Evolutionary conservation across 1,140 invertebrate species (phyloP).

Genomic region (Zaprionus gabonicus): DNA sequence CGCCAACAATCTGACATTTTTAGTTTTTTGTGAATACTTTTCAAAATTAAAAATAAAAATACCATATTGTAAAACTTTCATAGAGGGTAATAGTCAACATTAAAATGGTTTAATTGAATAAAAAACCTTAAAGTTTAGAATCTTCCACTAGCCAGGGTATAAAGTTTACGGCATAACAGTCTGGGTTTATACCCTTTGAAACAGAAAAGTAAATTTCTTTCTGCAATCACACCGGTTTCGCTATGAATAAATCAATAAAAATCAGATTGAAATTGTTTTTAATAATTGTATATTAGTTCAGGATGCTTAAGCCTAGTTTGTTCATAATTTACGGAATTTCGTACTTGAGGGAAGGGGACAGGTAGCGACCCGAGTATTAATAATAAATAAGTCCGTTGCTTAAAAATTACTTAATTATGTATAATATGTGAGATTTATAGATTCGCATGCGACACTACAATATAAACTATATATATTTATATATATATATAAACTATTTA

Average conservation of each 20-base stretch:
- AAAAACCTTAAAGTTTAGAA: too few species aligned
- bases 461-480: slow-evolving; percentile 26
- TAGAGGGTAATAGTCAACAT: too few species aligned
- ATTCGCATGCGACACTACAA: not conserved
- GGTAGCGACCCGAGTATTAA: not conserved
- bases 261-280: slow-evolving; percentile 2
- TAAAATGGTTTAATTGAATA: too few species aligned
- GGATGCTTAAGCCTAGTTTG: slow-evolving; percentile 1
- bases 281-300: slow-evolving; percentile 13
- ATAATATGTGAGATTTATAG: slow-evolving; percentile 27
- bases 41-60: too few species aligned
- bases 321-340: slow-evolving; percentile 4
- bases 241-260: slow-evolving; percentile 20
- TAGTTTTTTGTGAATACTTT: too few species aligned
- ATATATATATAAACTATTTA: slow-evolving; percentile 14
- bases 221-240: not conserved
- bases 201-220: not conserved
- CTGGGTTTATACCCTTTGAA: not conserved
- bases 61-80: not conserved
- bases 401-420: slow-evolving; percentile 32
- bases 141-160: too few species aligned
- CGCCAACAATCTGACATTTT: too few species aligned
- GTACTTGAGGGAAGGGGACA: not conserved
- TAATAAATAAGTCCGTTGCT: slow-evolving; percentile 32
- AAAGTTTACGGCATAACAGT: too few species aligned